These are phyloP conservation scores for Alexandromys fortis DNA, from an alignment of 2,113 vertebrate genomes.

Conservation along the genomic window DNA sequence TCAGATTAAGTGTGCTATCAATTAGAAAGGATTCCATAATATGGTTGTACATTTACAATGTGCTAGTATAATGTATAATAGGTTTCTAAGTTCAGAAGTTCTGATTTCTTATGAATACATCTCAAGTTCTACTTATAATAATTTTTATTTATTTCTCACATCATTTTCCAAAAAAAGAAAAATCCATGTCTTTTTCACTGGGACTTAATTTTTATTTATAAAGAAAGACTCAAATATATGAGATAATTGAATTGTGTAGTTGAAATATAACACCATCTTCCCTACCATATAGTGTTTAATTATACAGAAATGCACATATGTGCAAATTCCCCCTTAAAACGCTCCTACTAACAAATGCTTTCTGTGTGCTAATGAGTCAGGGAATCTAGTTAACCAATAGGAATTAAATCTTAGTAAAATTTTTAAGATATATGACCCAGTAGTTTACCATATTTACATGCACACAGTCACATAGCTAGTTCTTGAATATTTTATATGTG, in stretches of 20 bases:
- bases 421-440: not conserved
- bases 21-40: slow-evolving; percentile 25
- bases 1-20: not conserved
- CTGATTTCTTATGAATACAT: not conserved
- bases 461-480: not conserved
- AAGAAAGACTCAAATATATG: not conserved
- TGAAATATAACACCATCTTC: not conserved
- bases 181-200: not conserved
- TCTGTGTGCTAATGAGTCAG: not conserved
- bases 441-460: not conserved
- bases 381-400: not conserved
- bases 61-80: not conserved
- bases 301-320: not conserved
- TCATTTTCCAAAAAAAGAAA: not conserved
- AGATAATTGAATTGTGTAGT: not conserved
- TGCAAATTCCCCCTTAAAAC: not conserved
- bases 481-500: not conserved
- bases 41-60: not conserved
- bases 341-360: not conserved
- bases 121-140: not conserved
- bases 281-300: not conserved
- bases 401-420: not conserved
- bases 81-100: slow-evolving; percentile 20
- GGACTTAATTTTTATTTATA: slow-evolving; percentile 22
- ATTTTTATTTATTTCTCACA: not conserved